A percentile compares a stretch with the other conserved stretches of the same genome.
Evolutionary conservation across 2,888 invertebrate species (phyloP).

Genomic region (Myopa testacea): DNA sequence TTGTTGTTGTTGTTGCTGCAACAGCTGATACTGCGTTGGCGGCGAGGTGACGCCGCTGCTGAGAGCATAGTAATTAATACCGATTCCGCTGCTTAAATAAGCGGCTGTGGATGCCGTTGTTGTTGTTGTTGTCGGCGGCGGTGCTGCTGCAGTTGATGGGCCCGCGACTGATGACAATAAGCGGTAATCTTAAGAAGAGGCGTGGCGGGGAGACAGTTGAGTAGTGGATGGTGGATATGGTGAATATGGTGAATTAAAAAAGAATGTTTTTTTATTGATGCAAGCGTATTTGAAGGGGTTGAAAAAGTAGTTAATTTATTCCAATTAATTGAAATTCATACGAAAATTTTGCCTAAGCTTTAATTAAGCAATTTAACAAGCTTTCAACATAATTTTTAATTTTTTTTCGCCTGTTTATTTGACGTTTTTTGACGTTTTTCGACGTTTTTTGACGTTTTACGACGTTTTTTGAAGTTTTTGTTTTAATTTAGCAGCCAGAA

Average conservation of each 20-base stretch:
- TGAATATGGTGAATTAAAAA: too few relatives aligned
- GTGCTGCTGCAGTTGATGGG: conserved; percentile 35
- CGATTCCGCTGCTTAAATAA: conserved; percentile 55
- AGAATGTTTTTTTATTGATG: too few relatives aligned
- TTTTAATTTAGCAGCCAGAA: neutral
- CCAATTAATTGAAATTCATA: too few relatives aligned
- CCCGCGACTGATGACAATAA: conserved; percentile 38
- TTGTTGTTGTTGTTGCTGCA: conserved; percentile 47
- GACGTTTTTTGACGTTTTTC: neutral
- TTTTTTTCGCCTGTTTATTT: neutral
- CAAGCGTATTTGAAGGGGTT: too few relatives aligned
- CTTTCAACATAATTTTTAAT: neutral
- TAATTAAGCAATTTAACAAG: too few relatives aligned
- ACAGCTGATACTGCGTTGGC: conserved; percentile 37
- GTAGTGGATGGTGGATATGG: too few relatives aligned
- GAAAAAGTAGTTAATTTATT: too few relatives aligned
- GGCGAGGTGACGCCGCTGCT: conserved; percentile 30
- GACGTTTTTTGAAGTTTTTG: neutral
- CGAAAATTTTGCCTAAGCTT: too few relatives aligned
- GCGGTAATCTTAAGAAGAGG: conserved; percentile 54
- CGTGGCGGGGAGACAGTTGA: neutral
- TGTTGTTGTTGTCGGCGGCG: conserved; percentile 19
- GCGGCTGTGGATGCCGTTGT: conserved; percentile 21
- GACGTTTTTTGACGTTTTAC: neutral
- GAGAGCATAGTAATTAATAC: conserved; percentile 60